These are phyloP conservation scores for Phanerotoma sp. DNA, from an alignment of 2,888 invertebrate species.

Conservation along the genomic window DNA sequence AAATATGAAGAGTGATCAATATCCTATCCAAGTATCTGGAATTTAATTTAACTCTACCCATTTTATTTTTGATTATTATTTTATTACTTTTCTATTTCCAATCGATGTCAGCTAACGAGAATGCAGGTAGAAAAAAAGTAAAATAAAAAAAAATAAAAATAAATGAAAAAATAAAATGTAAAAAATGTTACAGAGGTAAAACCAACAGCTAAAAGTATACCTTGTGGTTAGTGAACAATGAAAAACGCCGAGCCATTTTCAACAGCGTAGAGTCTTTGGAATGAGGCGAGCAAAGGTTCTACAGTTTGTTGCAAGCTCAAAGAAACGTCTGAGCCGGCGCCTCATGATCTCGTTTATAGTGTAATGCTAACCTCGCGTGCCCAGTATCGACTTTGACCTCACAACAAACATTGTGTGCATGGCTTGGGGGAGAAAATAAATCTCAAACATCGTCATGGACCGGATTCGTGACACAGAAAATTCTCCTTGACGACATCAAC, in stretches of 20 bases:
- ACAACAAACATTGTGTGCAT: conserved; percentile 15
- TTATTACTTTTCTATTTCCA: too few relatives aligned
- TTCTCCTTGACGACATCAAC: conserved; percentile 5
- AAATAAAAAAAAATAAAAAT: conserved; percentile 3
- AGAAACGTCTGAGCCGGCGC: conserved; percentile 31
- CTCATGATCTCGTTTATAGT: conserved; percentile 33
- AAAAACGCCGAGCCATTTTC: conserved; percentile 29
- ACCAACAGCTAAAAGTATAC: conserved; percentile 23
- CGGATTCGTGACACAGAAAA: conserved; percentile 12
- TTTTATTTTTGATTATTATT: too few relatives aligned
- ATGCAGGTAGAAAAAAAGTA: background rate
- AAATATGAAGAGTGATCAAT: too few relatives aligned
- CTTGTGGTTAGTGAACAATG: conserved; percentile 7
- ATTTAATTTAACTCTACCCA: too few relatives aligned
- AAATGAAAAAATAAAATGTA: too few relatives aligned
- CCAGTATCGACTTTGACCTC: conserved; percentile 40
- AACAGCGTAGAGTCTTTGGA: conserved; percentile 7
- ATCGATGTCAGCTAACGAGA: background rate
- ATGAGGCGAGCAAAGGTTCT: background rate
- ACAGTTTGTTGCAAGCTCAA: conserved; percentile 22
- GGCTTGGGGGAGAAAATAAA: conserved; percentile 1
- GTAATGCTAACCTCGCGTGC: conserved; percentile 44
- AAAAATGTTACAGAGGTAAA: background rate
- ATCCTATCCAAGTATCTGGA: too few relatives aligned
- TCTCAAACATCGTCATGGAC: background rate